Evolutionary conservation across 2,113 vertebrate genomes (phyloP), one percentile per base, ranked within the genome.

Genomic region (Ammodytes marinus): DNA sequence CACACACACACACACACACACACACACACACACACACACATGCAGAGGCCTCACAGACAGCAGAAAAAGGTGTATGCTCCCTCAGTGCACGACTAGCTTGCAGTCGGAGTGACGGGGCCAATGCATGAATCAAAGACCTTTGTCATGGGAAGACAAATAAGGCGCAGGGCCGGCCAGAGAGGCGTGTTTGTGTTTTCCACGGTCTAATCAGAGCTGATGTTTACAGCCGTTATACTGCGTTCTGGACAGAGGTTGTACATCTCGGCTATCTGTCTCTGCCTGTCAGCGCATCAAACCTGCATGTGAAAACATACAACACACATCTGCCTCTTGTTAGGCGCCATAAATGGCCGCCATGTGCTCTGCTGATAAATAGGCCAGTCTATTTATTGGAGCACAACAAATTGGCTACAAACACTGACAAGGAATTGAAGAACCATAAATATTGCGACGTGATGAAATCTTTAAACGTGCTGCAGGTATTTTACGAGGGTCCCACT

Each of bases 321-420:
- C 96, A 97, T 97, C 96, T 97, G 97, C 95, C 95, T 95, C 94
- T 95, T 94, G 95, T 97, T 97, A 97, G 90, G 63, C 88, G 37
- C 90, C 94, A 94, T 89, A 95, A 96, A 96, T 95, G 96, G 86
- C 95, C 96, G 95, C 96, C 96, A 96, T 96, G 96, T 96, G 96
- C 93, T 85, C 91, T 81, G 83, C 93, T 95, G 95, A 96, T 95
- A 95, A 96, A 95, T 96, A 95, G 93, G 92, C 93, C 84, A 77
- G 89, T 93, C 93, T 94, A 93, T 96, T 96, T 96, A 96, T 96
- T 95, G 95, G 95, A 95, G 93, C 95, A 95, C 95, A 96, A 96
- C 94, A 94, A 95, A 95, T 88, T 93, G 95, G 94, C 94, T 93
- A 95, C 94, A 95, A 96, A 95, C 78, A 91, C 93, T 94, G 95